Evolutionary conservation across 2,113 vertebrate species (phyloP).

Genomic region (human): GRCh38 chr1:234328501-234329000

Average conservation of each 20-base stretch:
- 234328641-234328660: accelerated
- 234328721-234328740: neutral
- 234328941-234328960: no score
- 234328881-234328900: neutral
- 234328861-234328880: neutral
- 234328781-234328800: neutral
- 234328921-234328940: neutral
- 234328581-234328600: neutral
- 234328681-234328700: no score
- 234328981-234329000: neutral
- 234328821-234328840: neutral
- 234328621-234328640: neutral
- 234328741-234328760: neutral
- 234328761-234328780: neutral
- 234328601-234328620: neutral
- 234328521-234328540: neutral
- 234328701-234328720: neutral
- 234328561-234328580: neutral
- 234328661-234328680: neutral
- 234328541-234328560: neutral
- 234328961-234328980: neutral
- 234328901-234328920: neutral
- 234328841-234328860: neutral
- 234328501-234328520: neutral
- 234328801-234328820: neutral